Conservation (phyloP, 2,888 invertebrate species). For the Parascotia fuliginaria region DNA sequence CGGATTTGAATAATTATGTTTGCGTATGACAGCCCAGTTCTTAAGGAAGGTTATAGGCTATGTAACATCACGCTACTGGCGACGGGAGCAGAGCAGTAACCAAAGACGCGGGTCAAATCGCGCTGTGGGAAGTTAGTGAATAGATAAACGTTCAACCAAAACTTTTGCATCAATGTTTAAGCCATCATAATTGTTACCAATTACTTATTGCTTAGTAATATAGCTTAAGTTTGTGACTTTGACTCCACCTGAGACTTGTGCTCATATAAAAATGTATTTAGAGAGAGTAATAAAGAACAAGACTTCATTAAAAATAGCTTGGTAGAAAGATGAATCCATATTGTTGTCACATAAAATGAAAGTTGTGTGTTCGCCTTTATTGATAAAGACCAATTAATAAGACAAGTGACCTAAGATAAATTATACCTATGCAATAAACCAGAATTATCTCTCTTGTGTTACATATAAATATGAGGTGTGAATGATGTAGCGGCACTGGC, state of each 20-base stretch:
- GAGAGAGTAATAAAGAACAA: constrained; percentile 11
- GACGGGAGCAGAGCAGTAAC: too few relatives aligned
- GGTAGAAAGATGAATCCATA: constrained; percentile 17
- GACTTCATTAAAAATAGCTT: constrained; percentile 13
- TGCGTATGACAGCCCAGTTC: too few relatives aligned
- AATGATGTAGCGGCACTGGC: constrained; percentile 46
- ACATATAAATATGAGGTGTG: constrained; percentile 52
- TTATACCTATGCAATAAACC: constrained; percentile 10
- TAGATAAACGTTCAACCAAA: constrained; percentile 4
- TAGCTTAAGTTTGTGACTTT: constrained; percentile 36
- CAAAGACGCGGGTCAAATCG: too few relatives aligned
- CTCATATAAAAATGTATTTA: constrained; percentile 8
- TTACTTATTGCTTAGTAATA: constrained; percentile 33
- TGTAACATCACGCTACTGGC: too few relatives aligned
- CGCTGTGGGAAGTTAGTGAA: background rate
- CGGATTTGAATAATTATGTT: too few relatives aligned
- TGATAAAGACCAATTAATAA: constrained; percentile 19
- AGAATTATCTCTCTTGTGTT: constrained; percentile 25
- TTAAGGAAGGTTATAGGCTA: too few relatives aligned
- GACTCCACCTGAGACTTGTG: constrained; percentile 26
- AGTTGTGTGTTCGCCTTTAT: constrained; percentile 25
- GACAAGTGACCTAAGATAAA: constrained; percentile 40
- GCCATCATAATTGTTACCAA: constrained; percentile 27
- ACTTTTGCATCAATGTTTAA: constrained; percentile 27
- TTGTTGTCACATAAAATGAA: constrained; percentile 30